Base-by-base conservation (phyloP, 2,888 invertebrate genomes). In the Stenotaenia linearis region DNA sequence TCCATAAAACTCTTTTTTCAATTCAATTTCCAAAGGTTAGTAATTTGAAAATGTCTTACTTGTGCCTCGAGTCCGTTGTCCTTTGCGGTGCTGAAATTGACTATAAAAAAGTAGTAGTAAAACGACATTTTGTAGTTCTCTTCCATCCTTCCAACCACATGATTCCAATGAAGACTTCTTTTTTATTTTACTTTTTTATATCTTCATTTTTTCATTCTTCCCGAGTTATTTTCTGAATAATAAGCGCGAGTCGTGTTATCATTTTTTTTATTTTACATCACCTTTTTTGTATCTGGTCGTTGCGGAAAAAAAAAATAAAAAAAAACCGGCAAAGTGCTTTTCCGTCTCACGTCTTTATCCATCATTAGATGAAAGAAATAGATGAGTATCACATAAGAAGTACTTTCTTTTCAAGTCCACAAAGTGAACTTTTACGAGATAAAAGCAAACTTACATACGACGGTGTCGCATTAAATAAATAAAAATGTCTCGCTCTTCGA, bases 351-450 rank as follows among this genome's bases (percentile, higher is more conserved):
- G 61, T 61, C 61, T 61, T 61, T 61, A 61, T 61, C 61, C 61
- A 61, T 61, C 61, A 61, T 61, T 61, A 61, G 61, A 61, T 61
- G 61, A 61, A 61, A 61, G 61, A 61, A 61, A 61, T 61, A 61
- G 61, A 61, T 61, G 61, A 61, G 61, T 61, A 61, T 61, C 61
- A 12, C 61, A 45, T 45, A 61, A 61, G 61, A 61, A 61, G 61
- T 61, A 61, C 61, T 61, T 61, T 61, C 61, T 45, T 45, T 45
- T 45, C 61, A 25, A 61, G 61, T 61, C 61, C 61, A 61, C 61
- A 61, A 61, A 61, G 61, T 61, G 61, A 61, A 61, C 10, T 61
- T 61, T 61, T 61, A 61, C 61, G 61, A 61, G 61, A 61, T 61
- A 61, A 61, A 61, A 61, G 61, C 61, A 9, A 61, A 61, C 61